Conservation (phyloP, 1,140 invertebrate genomes). For the Arion vulgaris region DNA sequence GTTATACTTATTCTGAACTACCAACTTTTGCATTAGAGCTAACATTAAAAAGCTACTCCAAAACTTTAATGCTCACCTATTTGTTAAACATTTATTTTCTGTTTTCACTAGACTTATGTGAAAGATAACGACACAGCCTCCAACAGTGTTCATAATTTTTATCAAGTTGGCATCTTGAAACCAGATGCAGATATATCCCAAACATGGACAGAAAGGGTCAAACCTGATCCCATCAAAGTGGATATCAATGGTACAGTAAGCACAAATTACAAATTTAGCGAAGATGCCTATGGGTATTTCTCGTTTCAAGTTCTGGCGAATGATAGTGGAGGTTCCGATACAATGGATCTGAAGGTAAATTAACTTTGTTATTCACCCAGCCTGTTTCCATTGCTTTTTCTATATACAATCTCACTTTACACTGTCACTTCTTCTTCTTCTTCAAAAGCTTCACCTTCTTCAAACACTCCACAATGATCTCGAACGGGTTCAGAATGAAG, state of each 20-base stretch:
- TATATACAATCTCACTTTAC: too few relatives aligned
- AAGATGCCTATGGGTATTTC: constrained; percentile 34
- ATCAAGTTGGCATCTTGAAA: constrained; percentile 17
- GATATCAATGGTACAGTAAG: constrained; percentile 36
- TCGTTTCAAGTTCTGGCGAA: constrained; percentile 24
- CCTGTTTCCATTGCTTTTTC: too few relatives aligned
- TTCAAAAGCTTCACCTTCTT: too few relatives aligned
- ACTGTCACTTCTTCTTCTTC: too few relatives aligned
- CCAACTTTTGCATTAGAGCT: too few relatives aligned
- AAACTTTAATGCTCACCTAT: too few relatives aligned
- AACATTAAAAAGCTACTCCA: too few relatives aligned
- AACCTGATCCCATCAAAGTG: constrained; percentile 16
- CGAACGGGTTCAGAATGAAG: too few relatives aligned
- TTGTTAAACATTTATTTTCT: background rate
- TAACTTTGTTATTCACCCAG: background rate
- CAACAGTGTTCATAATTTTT: constrained; percentile 31
- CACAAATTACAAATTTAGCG: constrained; percentile 41
- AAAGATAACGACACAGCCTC: constrained; percentile 23
- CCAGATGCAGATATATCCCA: background rate
- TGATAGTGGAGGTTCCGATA: constrained; percentile 39
- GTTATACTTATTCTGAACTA: too few relatives aligned
- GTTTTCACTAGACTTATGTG: constrained; percentile 6
- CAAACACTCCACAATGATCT: too few relatives aligned
- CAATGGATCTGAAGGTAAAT: constrained; percentile 38
- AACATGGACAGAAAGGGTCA: background rate